phyloP scores from a whole-genome alignment of 2,888 invertebrate species.

The Cybosia mesomella region DNA sequence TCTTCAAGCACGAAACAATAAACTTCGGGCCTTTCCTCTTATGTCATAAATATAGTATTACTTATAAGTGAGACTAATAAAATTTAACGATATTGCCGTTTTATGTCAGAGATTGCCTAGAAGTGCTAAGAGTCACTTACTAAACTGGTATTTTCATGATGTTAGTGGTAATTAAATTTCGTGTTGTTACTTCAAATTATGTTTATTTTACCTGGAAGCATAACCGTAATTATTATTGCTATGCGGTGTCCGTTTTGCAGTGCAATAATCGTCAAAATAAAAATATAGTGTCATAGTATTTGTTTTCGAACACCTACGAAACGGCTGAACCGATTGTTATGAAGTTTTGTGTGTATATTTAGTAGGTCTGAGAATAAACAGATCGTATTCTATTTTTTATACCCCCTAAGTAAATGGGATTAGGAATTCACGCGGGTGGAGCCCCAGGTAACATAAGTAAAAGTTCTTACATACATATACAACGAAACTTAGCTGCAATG shows the following conservation, averaged over 20 bases:
- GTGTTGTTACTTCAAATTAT: conserved; percentile 9
- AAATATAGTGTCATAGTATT: no score
- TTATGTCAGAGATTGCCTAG: conserved; percentile 56
- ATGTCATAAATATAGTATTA: conserved; percentile 80
- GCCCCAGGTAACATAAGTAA: not conserved
- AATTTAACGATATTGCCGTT: conserved; percentile 73
- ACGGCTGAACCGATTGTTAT: no score
- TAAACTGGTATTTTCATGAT: conserved; percentile 25
- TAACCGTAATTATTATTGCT: not conserved
- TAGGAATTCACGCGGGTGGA: no score
- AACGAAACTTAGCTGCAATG: conserved; percentile 14
- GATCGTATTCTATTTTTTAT: no score
- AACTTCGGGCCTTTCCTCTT: conserved; percentile 70
- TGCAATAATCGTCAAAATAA: no score
- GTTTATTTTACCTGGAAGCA: conserved; percentile 3
- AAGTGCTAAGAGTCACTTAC: conserved; percentile 34
- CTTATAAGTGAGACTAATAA: conserved; percentile 78
- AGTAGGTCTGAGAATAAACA: no score
- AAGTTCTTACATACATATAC: not conserved
- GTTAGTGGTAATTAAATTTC: conserved; percentile 19
- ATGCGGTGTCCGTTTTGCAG: not conserved
- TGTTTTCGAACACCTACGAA: no score
- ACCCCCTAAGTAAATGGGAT: no score
- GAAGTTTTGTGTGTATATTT: no score
- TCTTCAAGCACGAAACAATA: conserved; percentile 78